Evolutionary conservation across 2,113 vertebrate genomes (phyloP).

Genomic region (cattle (Bos taurus)): DNA sequence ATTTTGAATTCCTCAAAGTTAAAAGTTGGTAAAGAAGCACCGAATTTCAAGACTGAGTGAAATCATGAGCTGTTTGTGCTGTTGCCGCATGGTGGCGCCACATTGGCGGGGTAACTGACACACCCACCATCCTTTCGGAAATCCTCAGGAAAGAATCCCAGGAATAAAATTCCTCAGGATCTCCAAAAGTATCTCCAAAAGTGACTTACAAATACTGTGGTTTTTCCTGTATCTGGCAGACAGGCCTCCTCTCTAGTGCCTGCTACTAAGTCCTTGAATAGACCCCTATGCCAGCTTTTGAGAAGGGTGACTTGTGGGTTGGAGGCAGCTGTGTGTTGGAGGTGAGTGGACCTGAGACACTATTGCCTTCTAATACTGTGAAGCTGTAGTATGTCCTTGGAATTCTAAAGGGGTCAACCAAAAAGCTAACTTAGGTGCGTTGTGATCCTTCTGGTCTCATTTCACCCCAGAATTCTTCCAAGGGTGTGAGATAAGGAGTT

Average conservation of each 20-base stretch:
- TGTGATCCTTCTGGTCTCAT: background rate
- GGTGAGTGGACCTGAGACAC: background rate
- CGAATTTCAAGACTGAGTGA: background rate
- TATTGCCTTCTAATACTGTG: rapidly evolving
- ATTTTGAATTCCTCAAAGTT: background rate
- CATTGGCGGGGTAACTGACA: background rate
- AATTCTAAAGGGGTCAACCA: background rate
- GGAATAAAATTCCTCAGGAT: background rate
- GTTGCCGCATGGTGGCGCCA: conserved; percentile 30
- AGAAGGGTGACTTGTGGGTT: background rate
- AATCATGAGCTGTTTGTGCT: background rate
- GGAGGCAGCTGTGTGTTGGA: background rate
- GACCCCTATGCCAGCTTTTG: background rate
- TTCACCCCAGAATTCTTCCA: background rate
- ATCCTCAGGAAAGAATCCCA: background rate
- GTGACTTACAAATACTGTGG: background rate
- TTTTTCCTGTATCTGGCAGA: background rate
- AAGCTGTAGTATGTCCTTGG: background rate
- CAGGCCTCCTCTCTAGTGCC: background rate
- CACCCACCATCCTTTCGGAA: background rate
- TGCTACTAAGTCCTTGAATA: background rate
- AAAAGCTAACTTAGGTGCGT: background rate
- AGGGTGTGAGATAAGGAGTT: background rate
- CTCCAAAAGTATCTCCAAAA: background rate
- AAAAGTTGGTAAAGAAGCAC: background rate